Base-by-base conservation (phyloP, 2,113 vertebrate species). In the Crotalus horridus region DNA sequence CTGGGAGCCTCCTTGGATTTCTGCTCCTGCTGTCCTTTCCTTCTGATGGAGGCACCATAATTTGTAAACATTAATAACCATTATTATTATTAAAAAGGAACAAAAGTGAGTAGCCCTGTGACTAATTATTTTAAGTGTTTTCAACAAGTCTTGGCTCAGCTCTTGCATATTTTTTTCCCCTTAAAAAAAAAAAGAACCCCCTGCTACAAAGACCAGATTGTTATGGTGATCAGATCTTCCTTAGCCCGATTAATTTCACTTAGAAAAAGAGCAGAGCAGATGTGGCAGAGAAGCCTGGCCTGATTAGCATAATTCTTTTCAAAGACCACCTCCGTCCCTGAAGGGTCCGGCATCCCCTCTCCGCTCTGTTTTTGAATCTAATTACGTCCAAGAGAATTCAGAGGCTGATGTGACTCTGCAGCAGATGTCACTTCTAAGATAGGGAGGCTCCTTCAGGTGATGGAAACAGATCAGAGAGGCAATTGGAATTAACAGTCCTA, bases 51-150 rank as follows among this genome's bases (percentile, higher is more conserved):
- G 96, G 90, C 46, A 46, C 96, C 95, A 96, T 95, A 93, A 97
- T 97, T 97, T 97, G 97, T 97, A 98, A 98, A 97, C 97, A 95
- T 97, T 98, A 98, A 97, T 97, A 98, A 97, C 96, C 96, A 90
- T 97, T 97, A 97, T 97, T 97, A 95, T 97, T 97, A 95, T 97
- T 97, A 97, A 96, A 97, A 97, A 96, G 95, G 96, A 94, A 97
- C 96, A 97, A 96, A 96, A 97, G 97, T 85, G 1, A 97, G 96
- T 97, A 94, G 96, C 97, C 97, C 97, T 96, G 96, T 97, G 96
- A 96, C 97, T 97, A 98, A 98, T 98, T 98, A 97, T 97, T 97
- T 95, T 90, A 97, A 98, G 97, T 97, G 97, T 97, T 98, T 96
- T 96, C 96, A 97, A 97, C 85, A 97, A 97, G 97, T 95, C 95